Base-by-base conservation (phyloP, 2,113 vertebrate species). In the Nannobrachium achirus region DNA sequence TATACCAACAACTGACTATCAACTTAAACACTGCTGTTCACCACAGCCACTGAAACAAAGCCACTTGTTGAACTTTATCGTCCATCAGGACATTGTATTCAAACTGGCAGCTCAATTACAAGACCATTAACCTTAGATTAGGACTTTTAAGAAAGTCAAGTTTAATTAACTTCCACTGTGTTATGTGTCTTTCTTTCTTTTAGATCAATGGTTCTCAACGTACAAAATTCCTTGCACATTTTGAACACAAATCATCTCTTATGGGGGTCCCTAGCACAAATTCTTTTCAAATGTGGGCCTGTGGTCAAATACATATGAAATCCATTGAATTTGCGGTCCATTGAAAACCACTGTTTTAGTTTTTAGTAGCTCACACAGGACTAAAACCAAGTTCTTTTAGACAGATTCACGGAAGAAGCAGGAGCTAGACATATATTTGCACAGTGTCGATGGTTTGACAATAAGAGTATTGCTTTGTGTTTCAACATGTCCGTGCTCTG, bases 1-100 rank as follows among this genome's bases (percentile, higher is more conserved):
- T n/a, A n/a, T n/a, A 62, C 56, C 63, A 62, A 73, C 48, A 63
- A 38, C n/a, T n/a, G n/a, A n/a, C n/a, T n/a, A n/a, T n/a, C 55
- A 68, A 59, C 64, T 71, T 42, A 81, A 81, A 76, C 48, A 10
- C 10, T 56, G 18, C 68, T 10, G 33, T 4, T 41, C 67, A 69
- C 65, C 64, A 63, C 70, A 65, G 63, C 55, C 49, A 57, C 39
- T 13, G 18, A 61, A 49, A 11, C 52, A 41, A 60, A 52, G 49
- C 39, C 40, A 52, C 40, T 63, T 44, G 1, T 66, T 59, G 53
- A 40, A 51, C 19, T 20, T 1, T 6, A 10, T n/a, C 33, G 1
- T 7, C 6, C 13, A 56, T 20, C 10, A 15, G 20, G n/a, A 56
- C 18, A 9, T 53, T 10, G 25, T 13, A 25, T 10, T 19, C 10